Base-by-base conservation (phyloP, 2,113 vertebrate genomes). In the Lynx canadensis region DNA sequence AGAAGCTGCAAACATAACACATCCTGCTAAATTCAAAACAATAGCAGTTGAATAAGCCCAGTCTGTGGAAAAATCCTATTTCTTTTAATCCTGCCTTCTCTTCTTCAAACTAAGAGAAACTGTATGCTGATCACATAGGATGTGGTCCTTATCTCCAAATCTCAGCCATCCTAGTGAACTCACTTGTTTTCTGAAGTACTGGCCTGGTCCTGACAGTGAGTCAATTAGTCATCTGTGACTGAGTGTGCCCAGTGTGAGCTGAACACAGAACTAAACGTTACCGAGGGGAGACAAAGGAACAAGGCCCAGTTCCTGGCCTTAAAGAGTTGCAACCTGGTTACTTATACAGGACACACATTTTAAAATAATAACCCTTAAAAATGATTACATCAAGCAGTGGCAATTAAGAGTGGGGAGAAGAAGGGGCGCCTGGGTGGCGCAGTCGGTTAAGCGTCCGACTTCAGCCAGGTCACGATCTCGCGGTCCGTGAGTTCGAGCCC, bases 1-100 rank as follows among this genome's bases (percentile, higher is more conserved):
- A 98, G 94, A 98, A 98, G 66, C 7, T 96, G 94, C 91, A 97
- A 98, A 97, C 80, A 96, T 4, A 48, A 97, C 73, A 80, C 60
- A 98, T 36, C 11, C 33, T 98, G 71, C 5, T 95, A 94, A 98
- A 98, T 89, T 97, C 14, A 88, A 96, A 98, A 96, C 41, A 0
- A 96, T 96, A 97, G 94, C 90, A 97, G 89, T 97, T 97, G 95
- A 98, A 79, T 95, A 95, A 93, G 31, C 65, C 87, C 74, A 8
- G 84, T 80, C 96, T 93, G 33, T 97, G 7, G 95, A 65, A 95
- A 97, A 98, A 98, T 96, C 66, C 97, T 94, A 31, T 2, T 23
- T 80, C 97, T 69, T 69, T 97, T 91, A 97, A 90, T 71, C 66
- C 65, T 73, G 83, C 69, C 88, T 97, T 97, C 95, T 94, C 94